Base-by-base conservation (phyloP, 1,140 invertebrate genomes). In the Thaumatotibia leucotreta region DNA sequence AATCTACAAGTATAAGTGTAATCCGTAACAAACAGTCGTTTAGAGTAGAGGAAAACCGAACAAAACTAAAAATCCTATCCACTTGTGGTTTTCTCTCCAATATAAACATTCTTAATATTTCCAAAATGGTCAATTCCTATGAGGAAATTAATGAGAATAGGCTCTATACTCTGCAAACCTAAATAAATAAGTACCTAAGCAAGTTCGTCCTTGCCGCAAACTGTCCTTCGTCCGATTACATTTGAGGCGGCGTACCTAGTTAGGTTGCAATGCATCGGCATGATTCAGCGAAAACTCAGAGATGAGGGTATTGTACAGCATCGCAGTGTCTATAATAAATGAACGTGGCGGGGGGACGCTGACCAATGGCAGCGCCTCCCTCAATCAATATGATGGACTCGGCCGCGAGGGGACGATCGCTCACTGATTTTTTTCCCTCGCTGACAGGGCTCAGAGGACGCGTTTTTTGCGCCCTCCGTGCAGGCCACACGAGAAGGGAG, bases 371-470 rank as follows among this genome's bases (percentile, higher is more conserved):
- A 76, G 84, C 84, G 82, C 88, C 88, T 83, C 88, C 86, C 86
- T 90, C 88, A 90, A 90, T 90, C 88, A 90, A 90, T 90, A 90
- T 90, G 88, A 90, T 90, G 86, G 88, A 90, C 86, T 89, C 83
- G 76, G 73, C 73, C 85, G 86, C 86, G 84, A 89, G 88, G 88
- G 88, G 88, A 86, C 86, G 88, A 90, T 90, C 88, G 88, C 84
- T 90, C 88, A 90, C 88, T 90, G 86, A 90, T 90, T 90, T 90
- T n/a, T 90, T 90, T 90, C 86, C 88, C 86, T 88, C 88, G 82
- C 86, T 90, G 88, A 90, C 88, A 90, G 85, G 79, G 81, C 80
- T 82, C 84, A 80, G 84, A 81, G 87, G 86, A 82, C 86, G 81
- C 68, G 72, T 86, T 90, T 90, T 90, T 90, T 90, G 88, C 83